Base-by-base conservation (phyloP, 2,888 invertebrate species). In the Protonemura montana region DNA sequence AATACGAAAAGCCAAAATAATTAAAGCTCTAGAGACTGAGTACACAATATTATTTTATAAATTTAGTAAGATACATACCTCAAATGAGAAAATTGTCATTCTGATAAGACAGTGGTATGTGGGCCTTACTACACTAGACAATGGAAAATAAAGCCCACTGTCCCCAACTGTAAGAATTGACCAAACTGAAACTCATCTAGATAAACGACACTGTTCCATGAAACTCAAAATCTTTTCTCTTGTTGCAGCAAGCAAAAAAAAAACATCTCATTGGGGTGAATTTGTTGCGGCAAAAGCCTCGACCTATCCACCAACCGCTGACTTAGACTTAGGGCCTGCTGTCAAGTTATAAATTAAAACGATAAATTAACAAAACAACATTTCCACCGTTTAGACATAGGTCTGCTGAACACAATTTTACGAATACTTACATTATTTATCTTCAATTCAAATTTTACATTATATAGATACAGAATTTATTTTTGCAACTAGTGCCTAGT, bases 371-470 rank as follows among this genome's bases (percentile, higher is more conserved):
- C 59, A 59, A 59, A 59, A 7, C 59, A 59, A 59, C 13, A 13
- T 59, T 59, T 59, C 21, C 16, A 59, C 59, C 59, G 21, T 59
- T 59, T 59, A 59, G 59, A 59, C 21, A 59, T 21, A 59, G 59
- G 13, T 59, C 59, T 59, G 13, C 59, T 59, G 59, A 59, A 59
- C 59, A 59, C 59, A 59, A 3, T 10, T 59, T 59, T 59, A 59
- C 59, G 59, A 59, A 59, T 59, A 59, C 59, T 59, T 59, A 59
- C 59, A 59, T 59, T 59, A 35, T 35, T 59, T 59, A 59, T 59
- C 59, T 59, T 59, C 59, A 59, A 59, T 59, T 59, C 21, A 59
- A 59, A 59, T 3, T 21, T 59, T 59, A 59, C 59, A 59, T 59
- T 21, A 7, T 59, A 59, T 59, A 59, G 59, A 35, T 59, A 59